Evolutionary conservation across 2,888 invertebrate species (phyloP), one percentile per base, ranked within the genome.

Genomic region (Himalopsyche japonica): DNA sequence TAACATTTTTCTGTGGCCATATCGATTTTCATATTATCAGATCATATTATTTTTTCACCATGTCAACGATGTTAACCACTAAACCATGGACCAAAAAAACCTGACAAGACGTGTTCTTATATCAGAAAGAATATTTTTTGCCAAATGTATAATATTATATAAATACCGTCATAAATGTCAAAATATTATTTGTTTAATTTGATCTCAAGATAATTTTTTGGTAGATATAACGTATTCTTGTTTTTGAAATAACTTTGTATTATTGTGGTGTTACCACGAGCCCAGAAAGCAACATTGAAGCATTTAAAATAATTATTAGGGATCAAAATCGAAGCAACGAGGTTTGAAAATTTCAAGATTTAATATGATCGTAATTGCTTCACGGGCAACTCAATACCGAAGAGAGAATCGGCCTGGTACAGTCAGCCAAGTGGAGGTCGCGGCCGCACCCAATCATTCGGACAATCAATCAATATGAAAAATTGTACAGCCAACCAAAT

Each of bases 261-360:
- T 15, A 76, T 10, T 15, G 79, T 27, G 4, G 79, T 20, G 30
- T 27, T 48, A 81, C 43, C 89, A 91, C 92, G 92, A 92, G 89
- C 90, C 89, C n/a, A 37, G 48, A 64, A 20, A 57, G 64, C 85
- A 82, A 24, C 82, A 80, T 84, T 85, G 81, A n/a, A 91, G 92
- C 92, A 92, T 92, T 92, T 92, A 92, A 92, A 92, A 92, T 92
- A 92, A 92, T 92, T 92, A 92, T 92, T 92, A 92, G 92, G 92
- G 92, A 91, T 91, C 90, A 89, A 89, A 92, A 92, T 92, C 91
- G 92, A 92, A 92, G 85, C 86, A 86, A 86, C 86, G 85, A 85
- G 85, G 85, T 86, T 84, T 86, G 86, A 84, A 84, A 82, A 82
- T 86, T 86, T 84, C 86, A 84, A 85, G 84, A 85, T 85, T 86